Evolutionary conservation across 2,797 vertebrate genomes (phyloP).

Genomic region (Phrynocephalus vlangalii): DNA sequence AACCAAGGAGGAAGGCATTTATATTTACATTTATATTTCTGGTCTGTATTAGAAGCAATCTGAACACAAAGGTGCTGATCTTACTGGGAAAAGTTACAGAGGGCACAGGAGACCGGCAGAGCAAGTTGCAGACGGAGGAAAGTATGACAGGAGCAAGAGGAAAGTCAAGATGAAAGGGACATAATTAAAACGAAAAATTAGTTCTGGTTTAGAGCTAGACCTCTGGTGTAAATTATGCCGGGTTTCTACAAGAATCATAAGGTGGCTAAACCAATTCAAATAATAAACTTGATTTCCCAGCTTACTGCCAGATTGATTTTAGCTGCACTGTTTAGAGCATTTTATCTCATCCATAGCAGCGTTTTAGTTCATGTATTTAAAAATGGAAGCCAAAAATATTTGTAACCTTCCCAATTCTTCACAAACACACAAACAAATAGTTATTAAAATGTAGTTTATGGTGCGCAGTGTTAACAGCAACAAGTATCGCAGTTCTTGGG

Average conservation of each 20-base stretch:
- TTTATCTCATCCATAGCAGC: conserved; percentile 55
- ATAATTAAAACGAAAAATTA: conserved; percentile 40
- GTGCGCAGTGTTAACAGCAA: conserved; percentile 6
- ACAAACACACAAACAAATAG: conserved; percentile 24
- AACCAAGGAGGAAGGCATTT: not conserved
- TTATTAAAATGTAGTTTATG: conserved; percentile 56
- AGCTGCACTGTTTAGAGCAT: conserved; percentile 61
- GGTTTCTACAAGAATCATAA: conserved; percentile 21
- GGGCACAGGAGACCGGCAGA: not conserved
- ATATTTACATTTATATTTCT: conserved; percentile 11
- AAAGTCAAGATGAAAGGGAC: conserved; percentile 34
- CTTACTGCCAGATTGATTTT: conserved; percentile 57
- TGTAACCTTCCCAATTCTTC: conserved; percentile 61
- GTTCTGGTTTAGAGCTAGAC: conserved; percentile 28
- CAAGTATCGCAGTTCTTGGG: not conserved
- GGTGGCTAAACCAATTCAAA: not conserved
- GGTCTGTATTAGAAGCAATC: not conserved
- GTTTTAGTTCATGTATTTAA: conserved; percentile 66
- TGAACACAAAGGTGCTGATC: not conserved
- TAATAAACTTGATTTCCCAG: conserved; percentile 45
- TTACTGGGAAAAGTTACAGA: conserved; percentile 15
- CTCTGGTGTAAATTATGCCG: conserved; percentile 9
- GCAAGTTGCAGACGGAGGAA: not conserved
- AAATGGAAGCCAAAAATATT: conserved; percentile 65
- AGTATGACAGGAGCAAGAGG: not conserved